Evolutionary conservation across 2,797 vertebrate genomes (phyloP).

Genomic region (Salmo trutta): DNA sequence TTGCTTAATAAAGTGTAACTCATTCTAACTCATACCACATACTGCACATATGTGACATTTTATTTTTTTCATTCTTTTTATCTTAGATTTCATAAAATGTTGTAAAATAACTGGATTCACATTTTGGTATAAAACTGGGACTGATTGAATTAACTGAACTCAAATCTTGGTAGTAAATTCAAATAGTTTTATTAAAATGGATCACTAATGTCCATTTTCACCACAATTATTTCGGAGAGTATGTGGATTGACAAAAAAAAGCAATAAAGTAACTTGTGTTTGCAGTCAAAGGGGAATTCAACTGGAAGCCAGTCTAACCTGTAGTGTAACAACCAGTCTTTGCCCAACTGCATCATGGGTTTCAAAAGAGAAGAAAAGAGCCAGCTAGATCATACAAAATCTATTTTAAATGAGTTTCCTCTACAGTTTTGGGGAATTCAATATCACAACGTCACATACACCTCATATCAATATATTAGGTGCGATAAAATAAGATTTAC

Average conservation of each 20-base stretch:
- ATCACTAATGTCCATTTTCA: constrained; percentile 16
- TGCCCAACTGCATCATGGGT: constrained; percentile 29
- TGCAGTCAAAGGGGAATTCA: neutral
- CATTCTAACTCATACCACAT: constrained; percentile 63
- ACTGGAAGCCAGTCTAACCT: constrained; percentile 31
- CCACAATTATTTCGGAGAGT: constrained; percentile 40
- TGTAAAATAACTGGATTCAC: constrained; percentile 79
- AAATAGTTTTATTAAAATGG: constrained; percentile 13
- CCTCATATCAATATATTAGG: constrained; percentile 62
- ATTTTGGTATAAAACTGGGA: constrained; percentile 73
- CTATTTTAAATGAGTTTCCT: constrained; percentile 40
- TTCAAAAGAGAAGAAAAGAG: constrained; percentile 51
- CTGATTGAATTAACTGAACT: constrained; percentile 68
- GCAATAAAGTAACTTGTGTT: neutral
- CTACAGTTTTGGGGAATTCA: constrained; percentile 41
- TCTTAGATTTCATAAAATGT: constrained; percentile 70
- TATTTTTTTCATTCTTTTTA: constrained; percentile 67
- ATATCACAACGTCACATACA: constrained; percentile 54
- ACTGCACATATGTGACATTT: constrained; percentile 63
- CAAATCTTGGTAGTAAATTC: constrained; percentile 62
- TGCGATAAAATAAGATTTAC: constrained; percentile 61
- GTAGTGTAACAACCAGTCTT: neutral
- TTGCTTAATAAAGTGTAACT: constrained; percentile 50
- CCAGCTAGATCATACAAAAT: constrained; percentile 50
- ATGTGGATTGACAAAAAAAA: constrained; percentile 49